Conservation (phyloP, 2,113 vertebrate genomes). For the Bubo bubo region DNA sequence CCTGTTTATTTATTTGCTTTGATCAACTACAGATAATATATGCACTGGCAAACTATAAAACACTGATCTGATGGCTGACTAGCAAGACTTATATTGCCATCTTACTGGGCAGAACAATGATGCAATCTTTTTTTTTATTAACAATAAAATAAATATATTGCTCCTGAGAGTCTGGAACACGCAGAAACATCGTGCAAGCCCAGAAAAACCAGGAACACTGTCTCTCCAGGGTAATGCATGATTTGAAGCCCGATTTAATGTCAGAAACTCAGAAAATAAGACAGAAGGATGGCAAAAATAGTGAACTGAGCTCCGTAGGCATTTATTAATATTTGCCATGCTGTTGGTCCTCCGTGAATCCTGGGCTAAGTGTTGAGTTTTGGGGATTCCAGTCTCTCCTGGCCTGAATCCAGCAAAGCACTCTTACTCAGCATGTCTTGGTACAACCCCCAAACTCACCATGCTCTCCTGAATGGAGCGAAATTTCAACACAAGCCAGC, state of each 20-base stretch:
- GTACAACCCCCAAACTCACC: not conserved
- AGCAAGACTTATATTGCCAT: not conserved
- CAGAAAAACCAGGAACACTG: not conserved
- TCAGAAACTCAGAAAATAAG: not conserved
- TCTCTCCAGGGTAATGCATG: not conserved
- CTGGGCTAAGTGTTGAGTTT: not conserved
- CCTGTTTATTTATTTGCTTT: not conserved
- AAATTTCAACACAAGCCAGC: not conserved
- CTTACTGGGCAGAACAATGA: not conserved
- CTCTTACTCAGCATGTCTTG: not conserved
- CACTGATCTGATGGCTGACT: not conserved
- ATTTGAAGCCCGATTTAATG: not conserved
- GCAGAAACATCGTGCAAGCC: not conserved
- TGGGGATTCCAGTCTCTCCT: not conserved
- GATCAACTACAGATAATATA: not conserved
- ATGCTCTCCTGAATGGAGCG: not conserved
- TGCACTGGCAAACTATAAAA: not conserved
- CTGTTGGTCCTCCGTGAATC: not conserved
- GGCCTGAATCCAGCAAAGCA: not conserved
- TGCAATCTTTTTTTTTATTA: constrained; percentile 21
- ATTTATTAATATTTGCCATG: not conserved
- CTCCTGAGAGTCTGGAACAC: not conserved
- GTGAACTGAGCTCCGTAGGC: not conserved
- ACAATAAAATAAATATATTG: constrained; percentile 19
- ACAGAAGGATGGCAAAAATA: not conserved